Base-by-base conservation (phyloP, 2,888 invertebrate genomes). In the Clunio marinus region DNA sequence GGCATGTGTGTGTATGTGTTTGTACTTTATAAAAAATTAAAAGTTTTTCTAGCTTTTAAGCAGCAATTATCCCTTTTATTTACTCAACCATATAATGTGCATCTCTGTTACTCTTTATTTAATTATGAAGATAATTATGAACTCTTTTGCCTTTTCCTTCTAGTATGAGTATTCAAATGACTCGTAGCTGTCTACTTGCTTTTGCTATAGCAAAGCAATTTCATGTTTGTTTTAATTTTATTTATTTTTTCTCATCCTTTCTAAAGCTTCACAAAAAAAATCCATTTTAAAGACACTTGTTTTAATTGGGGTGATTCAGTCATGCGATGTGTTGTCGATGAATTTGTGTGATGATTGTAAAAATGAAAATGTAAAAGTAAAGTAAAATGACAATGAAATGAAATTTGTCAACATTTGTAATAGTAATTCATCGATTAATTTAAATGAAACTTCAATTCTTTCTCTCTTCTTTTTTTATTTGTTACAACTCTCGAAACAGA, bases 151-250 rank as follows among this genome's bases (percentile, higher is more conserved):
- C 13, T 57, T 57, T 7, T 57, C n/a, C 51, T 17, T 51, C 17
- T 51, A 51, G 51, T 51, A 51, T 13, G 13, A 8, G 35, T 32
- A 13, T 8, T 5, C 35, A 45, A n/a, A 7, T 13, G 45, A 4
- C 45, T 15, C 17, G 45, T 45, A 4, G 15, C 22, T 57, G 25
- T 27, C 25, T 27, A 13, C 57, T 57, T 15, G 57, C 57, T 57
- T 27, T 57, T 27, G 13, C 17, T 22, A 15, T 57, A 27, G 27
- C 57, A 57, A 57, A 57, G 27, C 57, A 25, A 24, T 51, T 63
- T 63, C 66, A 66, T 66, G 66, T 66, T 66, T 66, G 35, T 66
- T 66, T 55, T 66, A 66, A 66, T 66, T 66, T 66, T 55, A 66
- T 66, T 55, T 27, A 51, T 35, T 66, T 55, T 55, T 59, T 32